Conservation (phyloP, 2,113 vertebrate species). For the human region GRCh38 chr22:26990001-26990500, state of each 20-base stretch:
- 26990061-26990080: background rate
- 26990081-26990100: background rate
- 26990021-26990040: background rate
- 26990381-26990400: background rate
- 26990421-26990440: no score
- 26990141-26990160: background rate
- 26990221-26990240: background rate
- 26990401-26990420: background rate
- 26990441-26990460: background rate
- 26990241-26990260: no score
- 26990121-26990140: fast-evolving
- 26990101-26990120: background rate
- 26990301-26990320: background rate
- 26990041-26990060: background rate
- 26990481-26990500: background rate
- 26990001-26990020: background rate
- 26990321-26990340: background rate
- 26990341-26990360: fast-evolving
- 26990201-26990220: background rate
- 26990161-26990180: background rate
- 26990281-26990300: no score
- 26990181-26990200: background rate
- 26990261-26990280: background rate
- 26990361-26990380: fast-evolving
- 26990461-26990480: background rate